Evolutionary conservation across 2,113 vertebrate genomes (phyloP), one percentile per base, ranked within the genome.

Genomic region (Himantopus leucocephalus): DNA sequence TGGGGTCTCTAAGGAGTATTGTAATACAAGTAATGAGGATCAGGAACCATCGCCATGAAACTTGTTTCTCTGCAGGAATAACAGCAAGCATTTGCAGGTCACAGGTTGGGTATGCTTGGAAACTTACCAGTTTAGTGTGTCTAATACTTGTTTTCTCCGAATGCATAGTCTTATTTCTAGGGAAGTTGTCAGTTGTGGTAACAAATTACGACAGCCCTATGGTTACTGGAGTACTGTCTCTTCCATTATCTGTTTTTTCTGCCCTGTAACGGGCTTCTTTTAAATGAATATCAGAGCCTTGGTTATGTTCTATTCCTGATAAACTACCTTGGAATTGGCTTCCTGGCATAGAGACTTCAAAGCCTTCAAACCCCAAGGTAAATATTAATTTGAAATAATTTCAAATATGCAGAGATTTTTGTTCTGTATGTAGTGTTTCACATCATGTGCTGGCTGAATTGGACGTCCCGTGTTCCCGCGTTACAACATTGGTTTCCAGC

Each of bases 81-180:
- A 14, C 71, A 95, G 52, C 55, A 75, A 53, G 37, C 50, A 50
- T 95, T 87, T 86, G n/a, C 84, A 89, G 64, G 82, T 78, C 74
- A 48, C 53, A 73, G 62, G 30, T 32, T 88, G 90, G 34, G 19
- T 88, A 19, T 63, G 37, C 76, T 91, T 77, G 56, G 72, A 83
- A 81, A 84, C 39, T 3, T 59, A 47, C 6, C 52, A 0, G 0
- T 55, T 77, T 14, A 55, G 52, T 64, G 60, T 60, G 27, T 30
- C 64, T 68, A 30, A n/a, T 56, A 21, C 20, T 74, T 80, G 60
- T 90, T 88, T 95, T 74, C 79, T 86, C 71, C 80, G 86, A 88
- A 60, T 75, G 66, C 30, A 21, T 9, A 76, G 7, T 74, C 26
- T 64, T 52, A 23, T 62, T 93, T 91, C 77, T n/a, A 66, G 85